Conservation (phyloP, 2,797 vertebrate species). For the Leontocebus nigricollis region DNA sequence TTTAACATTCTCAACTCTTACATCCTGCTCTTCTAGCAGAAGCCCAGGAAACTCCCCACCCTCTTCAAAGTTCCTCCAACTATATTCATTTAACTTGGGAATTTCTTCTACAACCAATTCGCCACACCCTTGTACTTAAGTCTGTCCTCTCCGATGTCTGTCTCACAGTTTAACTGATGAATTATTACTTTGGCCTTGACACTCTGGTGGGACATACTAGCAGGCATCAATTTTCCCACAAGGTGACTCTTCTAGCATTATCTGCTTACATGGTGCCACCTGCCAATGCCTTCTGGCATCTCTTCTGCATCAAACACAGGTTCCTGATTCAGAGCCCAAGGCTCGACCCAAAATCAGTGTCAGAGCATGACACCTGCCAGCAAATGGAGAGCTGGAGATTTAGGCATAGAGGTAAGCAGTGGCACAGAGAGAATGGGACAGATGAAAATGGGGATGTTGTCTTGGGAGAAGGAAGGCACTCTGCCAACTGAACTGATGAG, state of each 20-base stretch:
- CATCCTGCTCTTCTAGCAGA: background rate
- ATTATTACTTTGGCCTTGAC: background rate
- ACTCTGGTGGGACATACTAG: background rate
- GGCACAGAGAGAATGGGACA: background rate
- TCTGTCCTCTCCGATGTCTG: background rate
- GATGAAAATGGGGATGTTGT: background rate
- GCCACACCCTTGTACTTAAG: background rate
- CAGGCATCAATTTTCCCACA: background rate
- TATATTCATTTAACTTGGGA: background rate
- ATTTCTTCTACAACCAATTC: background rate
- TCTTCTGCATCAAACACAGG: background rate
- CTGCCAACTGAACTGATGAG: background rate
- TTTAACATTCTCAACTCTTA: background rate
- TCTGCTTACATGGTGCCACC: background rate
- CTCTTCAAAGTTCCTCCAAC: background rate
- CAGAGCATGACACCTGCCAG: background rate
- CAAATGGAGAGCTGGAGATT: background rate
- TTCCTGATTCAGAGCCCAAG: background rate
- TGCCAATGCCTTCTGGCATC: background rate
- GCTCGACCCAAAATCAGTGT: background rate
- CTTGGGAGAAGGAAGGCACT: background rate
- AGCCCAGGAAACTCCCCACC: background rate
- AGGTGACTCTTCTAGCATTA: background rate
- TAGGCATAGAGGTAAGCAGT: background rate
- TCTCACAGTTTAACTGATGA: background rate